These are phyloP conservation scores for Exocentrus adspersus DNA, from an alignment of 2,888 invertebrate species.

Conservation along the genomic window DNA sequence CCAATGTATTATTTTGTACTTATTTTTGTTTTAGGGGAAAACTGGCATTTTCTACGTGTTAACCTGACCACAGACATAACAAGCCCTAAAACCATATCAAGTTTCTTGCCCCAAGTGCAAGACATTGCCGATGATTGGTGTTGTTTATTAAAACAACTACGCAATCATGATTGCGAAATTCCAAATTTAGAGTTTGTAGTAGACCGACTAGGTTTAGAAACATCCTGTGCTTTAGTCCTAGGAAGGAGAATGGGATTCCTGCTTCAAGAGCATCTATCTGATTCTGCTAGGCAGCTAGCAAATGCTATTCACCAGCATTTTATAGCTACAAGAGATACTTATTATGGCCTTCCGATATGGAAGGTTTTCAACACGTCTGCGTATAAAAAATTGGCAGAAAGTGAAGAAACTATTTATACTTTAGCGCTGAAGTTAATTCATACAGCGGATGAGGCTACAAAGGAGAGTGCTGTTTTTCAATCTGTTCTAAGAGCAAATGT, in stretches of 20 bases:
- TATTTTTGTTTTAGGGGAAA: constrained; percentile 77
- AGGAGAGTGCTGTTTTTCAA: constrained; percentile 76
- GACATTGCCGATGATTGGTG: constrained; percentile 82
- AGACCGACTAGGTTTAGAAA: constrained; percentile 83
- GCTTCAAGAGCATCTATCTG: constrained; percentile 53
- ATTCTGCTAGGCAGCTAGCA: constrained; percentile 72
- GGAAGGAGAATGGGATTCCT: constrained; percentile 83
- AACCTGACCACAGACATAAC: constrained; percentile 80
- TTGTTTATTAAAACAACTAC: constrained; percentile 69
- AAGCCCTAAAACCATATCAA: constrained; percentile 78
- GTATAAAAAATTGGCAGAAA: constrained; percentile 75
- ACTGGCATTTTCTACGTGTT: constrained; percentile 79
- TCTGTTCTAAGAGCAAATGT: constrained; percentile 78
- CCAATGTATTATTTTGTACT: no score
- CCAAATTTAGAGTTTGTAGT: constrained; percentile 77
- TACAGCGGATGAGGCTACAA: constrained; percentile 67
- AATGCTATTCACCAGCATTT: constrained; percentile 82
- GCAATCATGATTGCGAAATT: constrained; percentile 66
- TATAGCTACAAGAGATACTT: constrained; percentile 78
- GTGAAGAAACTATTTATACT: constrained; percentile 81
- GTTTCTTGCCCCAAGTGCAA: constrained; percentile 79
- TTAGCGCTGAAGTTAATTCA: constrained; percentile 83
- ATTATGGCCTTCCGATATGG: constrained; percentile 85
- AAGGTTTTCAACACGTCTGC: constrained; percentile 79
- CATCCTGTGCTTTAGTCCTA: constrained; percentile 81